Evolutionary conservation across 1,140 invertebrate species (phyloP), one percentile per base, ranked within the genome.

Genomic region (Euschistus heros): DNA sequence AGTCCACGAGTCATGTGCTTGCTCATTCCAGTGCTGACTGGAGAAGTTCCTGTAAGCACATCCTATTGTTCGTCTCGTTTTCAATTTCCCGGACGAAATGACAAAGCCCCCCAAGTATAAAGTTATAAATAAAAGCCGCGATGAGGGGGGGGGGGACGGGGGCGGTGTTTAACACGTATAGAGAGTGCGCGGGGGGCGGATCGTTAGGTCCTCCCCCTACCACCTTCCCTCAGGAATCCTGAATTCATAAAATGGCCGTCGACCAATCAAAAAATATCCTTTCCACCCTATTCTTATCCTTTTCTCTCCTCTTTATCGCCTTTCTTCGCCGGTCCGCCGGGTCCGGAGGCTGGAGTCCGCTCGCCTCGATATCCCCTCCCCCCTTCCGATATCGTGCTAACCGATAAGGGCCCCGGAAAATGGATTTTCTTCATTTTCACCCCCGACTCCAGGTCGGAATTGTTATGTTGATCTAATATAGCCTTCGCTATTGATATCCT

Each of bases 191-290:
- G 47, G 46, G 24, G 54, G 5, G 66, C 62, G 47, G 46, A 47
- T 65, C 66, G 27, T 44, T 44, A 59, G 44, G 42, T 17, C 62
- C 46, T 61, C 6, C 47, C 26, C 42, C 59, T 59, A 20, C 50
- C 46, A 15, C 65, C 59, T 37, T 47, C 26, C 15, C 44, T 1
- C 30, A 62, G 46, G 54, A 62, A 67, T 66, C 60, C 61, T 64
- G 64, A 67, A 68, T 68, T 68, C 67, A 68, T 68, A 68, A 68
- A 68, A 68, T 68, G 67, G 67, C 67, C 64, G 67, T 66, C 67
- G 64, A 65, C 66, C 66, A 67, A 67, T 67, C 64, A 66, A 68
- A 68, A 68, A 68, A 47, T 59, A 42, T 61, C 42, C 33, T 54
- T 65, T 65, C 44, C 44, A 27, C 60, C 33, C 47, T 15, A 20